Conservation (phyloP, 2,888 invertebrate genomes). For the Aleiodes testaceus region DNA sequence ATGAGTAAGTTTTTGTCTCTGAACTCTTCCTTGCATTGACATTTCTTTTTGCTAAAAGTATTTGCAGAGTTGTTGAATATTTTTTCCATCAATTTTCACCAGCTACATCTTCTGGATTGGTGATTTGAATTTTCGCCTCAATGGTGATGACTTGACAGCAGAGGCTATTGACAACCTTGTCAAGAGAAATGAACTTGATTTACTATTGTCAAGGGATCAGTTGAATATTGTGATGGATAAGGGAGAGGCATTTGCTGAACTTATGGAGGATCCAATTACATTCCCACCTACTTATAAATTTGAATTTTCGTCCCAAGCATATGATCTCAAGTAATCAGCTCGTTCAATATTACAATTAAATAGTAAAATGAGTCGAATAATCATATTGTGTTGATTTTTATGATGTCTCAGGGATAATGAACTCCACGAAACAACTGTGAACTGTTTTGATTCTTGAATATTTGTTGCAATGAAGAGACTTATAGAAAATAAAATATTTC, state of each 20-base stretch:
- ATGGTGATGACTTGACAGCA: slow-evolving; percentile 78
- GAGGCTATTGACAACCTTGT: slow-evolving; percentile 81
- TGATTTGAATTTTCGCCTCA: slow-evolving; percentile 89
- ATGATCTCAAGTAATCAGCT: slow-evolving; percentile 83
- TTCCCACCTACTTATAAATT: slow-evolving; percentile 94
- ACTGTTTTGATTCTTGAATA: no score
- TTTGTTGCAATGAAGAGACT: no score
- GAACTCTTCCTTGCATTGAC: slow-evolving; percentile 12
- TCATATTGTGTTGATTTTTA: no score
- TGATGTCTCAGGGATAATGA: not conserved
- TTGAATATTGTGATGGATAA: slow-evolving; percentile 80
- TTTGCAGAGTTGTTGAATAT: not conserved
- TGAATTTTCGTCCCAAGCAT: slow-evolving; percentile 82
- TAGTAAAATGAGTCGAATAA: not conserved
- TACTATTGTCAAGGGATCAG: slow-evolving; percentile 85
- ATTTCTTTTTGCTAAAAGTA: not conserved
- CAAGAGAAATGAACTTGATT: slow-evolving; percentile 78
- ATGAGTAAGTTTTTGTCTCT: slow-evolving; percentile 79
- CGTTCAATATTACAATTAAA: not conserved
- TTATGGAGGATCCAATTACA: slow-evolving; percentile 81
- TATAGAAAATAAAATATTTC: no score
- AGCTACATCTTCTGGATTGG: slow-evolving; percentile 95
- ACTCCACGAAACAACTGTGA: no score
- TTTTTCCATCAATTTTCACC: slow-evolving; percentile 60
- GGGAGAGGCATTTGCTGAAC: slow-evolving; percentile 88